Base-by-base conservation (phyloP, 2,113 vertebrate genomes). In the Menidia beryllina region DNA sequence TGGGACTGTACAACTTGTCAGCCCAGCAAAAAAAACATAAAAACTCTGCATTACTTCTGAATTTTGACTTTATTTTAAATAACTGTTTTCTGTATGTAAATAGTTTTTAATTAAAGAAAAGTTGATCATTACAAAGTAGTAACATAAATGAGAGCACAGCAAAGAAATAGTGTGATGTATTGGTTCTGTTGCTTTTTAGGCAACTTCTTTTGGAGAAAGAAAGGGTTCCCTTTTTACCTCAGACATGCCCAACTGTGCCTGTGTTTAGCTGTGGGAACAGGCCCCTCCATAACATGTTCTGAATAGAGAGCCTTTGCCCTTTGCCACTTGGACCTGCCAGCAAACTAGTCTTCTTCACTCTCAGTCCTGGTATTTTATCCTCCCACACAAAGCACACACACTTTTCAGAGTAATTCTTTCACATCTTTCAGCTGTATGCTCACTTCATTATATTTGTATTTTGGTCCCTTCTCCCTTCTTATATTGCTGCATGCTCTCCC, bases 261-360 rank as follows among this genome's bases (percentile, higher is more conserved):
- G 73, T 84, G 80, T 88, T 86, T 12, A 73, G 72, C 69, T 88
- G 89, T 93, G 92, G 90, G 92, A 93, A 92, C n/a, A n/a, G n/a
- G n/a, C 79, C 79, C 72, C 81, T 81, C 59, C 50, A 78, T 78
- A 77, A 67, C 77, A 86, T 38, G n/a, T 53, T 71, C 67, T 92
- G 87, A 93, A 92, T 91, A 83, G 81, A 77, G 81, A 77, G 77
- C 81, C 87, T 86, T 67, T 66, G 51, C 81, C 81, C 73, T 70
- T 86, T 72, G 68, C 65, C 36, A 34, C 69, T 81, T 80, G 83
- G 79, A 47, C 43, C 68, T 81, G 83, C 83, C 87, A 86, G 81
- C 62, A 90, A 78, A 86, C 71, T 69, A 49, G 73, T 64, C 25
- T 64, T n/a, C n/a, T n/a, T 81, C 63, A 54, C 51, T 41, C 75